These are phyloP conservation scores for Drosophila teissieri DNA, from an alignment of 1,140 invertebrate species.

Conservation along the genomic window DNA sequence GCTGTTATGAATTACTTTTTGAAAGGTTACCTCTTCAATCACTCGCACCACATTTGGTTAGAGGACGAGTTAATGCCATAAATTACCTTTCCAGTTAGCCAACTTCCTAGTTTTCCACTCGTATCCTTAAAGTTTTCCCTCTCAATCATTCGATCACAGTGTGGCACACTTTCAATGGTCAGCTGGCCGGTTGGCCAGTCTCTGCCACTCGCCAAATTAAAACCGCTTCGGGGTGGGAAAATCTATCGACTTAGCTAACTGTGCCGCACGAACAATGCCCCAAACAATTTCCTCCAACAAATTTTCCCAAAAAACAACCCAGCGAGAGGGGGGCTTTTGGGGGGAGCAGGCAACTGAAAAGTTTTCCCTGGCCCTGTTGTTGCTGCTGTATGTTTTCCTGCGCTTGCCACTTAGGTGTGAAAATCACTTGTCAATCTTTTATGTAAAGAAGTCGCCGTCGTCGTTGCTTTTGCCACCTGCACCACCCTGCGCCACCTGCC, in stretches of 20 bases:
- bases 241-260: constrained; percentile 52
- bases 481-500: constrained; percentile 5
- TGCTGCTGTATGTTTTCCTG: constrained; percentile 38
- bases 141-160: constrained; percentile 35
- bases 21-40: constrained; percentile 15
- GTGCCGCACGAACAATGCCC: constrained; percentile 44
- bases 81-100: constrained; percentile 1
- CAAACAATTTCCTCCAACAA: constrained; percentile 49
- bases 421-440: constrained; percentile 83
- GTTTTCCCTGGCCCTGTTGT: constrained; percentile 35
- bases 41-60: constrained; percentile 20
- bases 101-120: not conserved
- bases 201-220: constrained; percentile 40
- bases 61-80: constrained; percentile 15
- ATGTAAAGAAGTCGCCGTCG: constrained; percentile 70
- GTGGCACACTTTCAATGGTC: constrained; percentile 31
- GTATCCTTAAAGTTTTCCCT: constrained; percentile 22
- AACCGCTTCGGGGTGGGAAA: constrained; percentile 31
- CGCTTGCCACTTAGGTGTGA: constrained; percentile 72
- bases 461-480: constrained; percentile 56
- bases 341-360: constrained; percentile 38
- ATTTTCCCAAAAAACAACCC: constrained; percentile 43
- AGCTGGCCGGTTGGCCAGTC: not conserved
- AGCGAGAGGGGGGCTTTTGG: not conserved
- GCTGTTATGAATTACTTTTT: not conserved